phyloP scores from a whole-genome alignment of 30 jellyfish, hydroid and myxozoan genomes.

The Hydractinia echinata region DNA sequence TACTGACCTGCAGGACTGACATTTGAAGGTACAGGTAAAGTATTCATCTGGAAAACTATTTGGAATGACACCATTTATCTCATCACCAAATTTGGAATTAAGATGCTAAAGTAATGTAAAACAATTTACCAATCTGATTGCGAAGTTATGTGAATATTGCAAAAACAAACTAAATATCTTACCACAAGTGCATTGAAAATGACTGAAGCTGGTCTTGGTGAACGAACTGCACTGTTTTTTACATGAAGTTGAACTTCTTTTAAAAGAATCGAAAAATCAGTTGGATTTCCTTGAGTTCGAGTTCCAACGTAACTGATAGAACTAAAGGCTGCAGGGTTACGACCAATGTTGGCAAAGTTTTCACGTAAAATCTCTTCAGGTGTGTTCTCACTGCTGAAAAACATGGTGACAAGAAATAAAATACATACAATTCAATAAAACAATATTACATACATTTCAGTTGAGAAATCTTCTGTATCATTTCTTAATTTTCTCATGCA shows the following conservation, averaged over 20 bases:
- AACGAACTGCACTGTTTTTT: conserved; percentile 80
- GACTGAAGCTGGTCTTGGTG: conserved; percentile 86
- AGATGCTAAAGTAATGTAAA: conserved; percentile 35
- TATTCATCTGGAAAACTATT: conserved; percentile 97
- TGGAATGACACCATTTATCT: conserved; percentile 74
- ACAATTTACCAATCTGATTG: background rate
- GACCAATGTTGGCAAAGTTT: conserved; percentile 60
- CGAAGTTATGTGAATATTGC: background rate
- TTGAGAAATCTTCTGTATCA: too few species aligned
- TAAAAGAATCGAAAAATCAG: conserved; percentile 66
- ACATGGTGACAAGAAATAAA: background rate
- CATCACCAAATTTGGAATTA: conserved; percentile 91
- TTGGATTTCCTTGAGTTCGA: conserved; percentile 69
- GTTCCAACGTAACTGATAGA: conserved; percentile 93
- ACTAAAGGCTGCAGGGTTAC: conserved; percentile 95
- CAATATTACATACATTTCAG: too few species aligned
- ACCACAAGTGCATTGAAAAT: conserved; percentile 91
- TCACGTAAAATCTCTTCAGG: conserved; percentile 90
- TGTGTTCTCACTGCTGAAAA: conserved; percentile 42
- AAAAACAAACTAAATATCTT: conserved; percentile 13
- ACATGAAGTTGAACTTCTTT: conserved; percentile 67
- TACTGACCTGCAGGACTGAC: conserved; percentile 91
- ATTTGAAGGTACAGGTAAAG: conserved; percentile 72
- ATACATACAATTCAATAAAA: too few species aligned
- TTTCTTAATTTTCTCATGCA: too few species aligned